A percentile compares a stretch with the other conserved stretches of the same genome.
These are phyloP conservation scores for Ectobius pallidus DNA, from an alignment of 2,888 invertebrate species.

Conservation along the genomic window DNA sequence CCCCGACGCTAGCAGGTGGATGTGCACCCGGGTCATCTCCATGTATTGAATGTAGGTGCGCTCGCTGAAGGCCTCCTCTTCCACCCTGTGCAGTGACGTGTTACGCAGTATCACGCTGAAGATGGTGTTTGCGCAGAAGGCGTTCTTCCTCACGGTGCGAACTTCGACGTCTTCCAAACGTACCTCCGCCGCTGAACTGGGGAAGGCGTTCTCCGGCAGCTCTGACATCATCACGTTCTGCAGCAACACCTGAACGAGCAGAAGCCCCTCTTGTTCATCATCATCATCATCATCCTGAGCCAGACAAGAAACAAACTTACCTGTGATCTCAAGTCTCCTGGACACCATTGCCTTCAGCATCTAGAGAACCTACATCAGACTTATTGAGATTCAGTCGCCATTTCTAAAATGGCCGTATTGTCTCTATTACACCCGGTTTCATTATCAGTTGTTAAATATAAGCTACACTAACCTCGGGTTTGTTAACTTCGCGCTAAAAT, in stretches of 20 bases:
- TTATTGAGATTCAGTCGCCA: no score
- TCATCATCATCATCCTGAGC: conserved; percentile 18
- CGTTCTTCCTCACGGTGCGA: conserved; percentile 63
- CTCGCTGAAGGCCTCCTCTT: conserved; percentile 68
- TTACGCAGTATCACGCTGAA: conserved; percentile 66
- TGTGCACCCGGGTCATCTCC: conserved; percentile 63
- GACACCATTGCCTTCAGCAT: no score
- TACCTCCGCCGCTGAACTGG: conserved; percentile 67
- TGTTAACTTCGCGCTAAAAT: no score
- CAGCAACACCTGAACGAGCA: conserved; percentile 64
- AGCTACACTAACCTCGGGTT: no score
- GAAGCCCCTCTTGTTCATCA: conserved; percentile 16
- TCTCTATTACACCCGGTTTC: no score
- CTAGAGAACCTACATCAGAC: no score
- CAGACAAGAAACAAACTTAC: conserved; percentile 7
- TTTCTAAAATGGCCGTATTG: no score
- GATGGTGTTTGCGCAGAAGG: conserved; percentile 71
- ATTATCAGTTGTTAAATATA: no score
- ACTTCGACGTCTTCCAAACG: conserved; percentile 58
- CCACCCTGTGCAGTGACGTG: conserved; percentile 64
- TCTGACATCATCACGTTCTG: conserved; percentile 64
- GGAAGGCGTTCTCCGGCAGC: conserved; percentile 67
- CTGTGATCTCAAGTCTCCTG: background rate
- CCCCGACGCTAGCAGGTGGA: conserved; percentile 61
- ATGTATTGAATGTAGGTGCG: conserved; percentile 67